Conservation (phyloP, 2,113 vertebrate genomes). For the Odocoileus hemionus region DNA sequence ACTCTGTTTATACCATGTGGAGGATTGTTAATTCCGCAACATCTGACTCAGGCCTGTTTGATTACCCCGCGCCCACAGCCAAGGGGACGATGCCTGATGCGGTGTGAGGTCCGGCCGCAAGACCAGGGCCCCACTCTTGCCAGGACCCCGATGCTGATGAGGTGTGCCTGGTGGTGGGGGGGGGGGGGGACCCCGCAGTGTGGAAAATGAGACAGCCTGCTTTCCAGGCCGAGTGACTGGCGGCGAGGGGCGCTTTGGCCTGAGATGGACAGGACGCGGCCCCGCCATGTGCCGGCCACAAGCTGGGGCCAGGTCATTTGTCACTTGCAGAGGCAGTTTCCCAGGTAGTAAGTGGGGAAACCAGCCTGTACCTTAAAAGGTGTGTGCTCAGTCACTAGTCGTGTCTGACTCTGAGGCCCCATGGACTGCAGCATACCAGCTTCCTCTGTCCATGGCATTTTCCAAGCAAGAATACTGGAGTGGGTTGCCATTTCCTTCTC, state of each 20-base stretch:
- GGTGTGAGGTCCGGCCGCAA: neutral
- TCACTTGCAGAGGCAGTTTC: neutral
- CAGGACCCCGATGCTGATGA: neutral
- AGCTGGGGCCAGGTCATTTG: neutral
- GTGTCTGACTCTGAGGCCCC: neutral
- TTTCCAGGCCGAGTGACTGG: neutral
- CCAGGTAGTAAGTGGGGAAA: neutral
- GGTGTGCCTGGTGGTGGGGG: neutral
- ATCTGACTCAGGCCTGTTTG: slow-evolving; percentile 81
- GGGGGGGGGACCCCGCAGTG: neutral
- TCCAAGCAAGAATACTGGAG: neutral
- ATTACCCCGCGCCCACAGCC: slow-evolving; percentile 77
- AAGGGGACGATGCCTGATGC: slow-evolving; percentile 50
- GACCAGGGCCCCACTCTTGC: neutral
- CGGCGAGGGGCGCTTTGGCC: too few species aligned
- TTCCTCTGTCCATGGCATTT: neutral
- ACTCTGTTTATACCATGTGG: slow-evolving; percentile 82
- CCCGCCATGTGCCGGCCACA: rapidly evolving
- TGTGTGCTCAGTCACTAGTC: neutral
- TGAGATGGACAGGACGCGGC: rapidly evolving
- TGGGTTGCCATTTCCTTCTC: neutral
- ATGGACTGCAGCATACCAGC: neutral
- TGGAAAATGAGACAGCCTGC: neutral
- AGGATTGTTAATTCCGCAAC: slow-evolving; percentile 79
- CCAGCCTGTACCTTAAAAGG: rapidly evolving